A percentile compares a stretch with the other conserved stretches of the same genome.
These are phyloP conservation scores for Galerucella pusilla DNA, from an alignment of 2,888 invertebrate genomes.

Conservation along the genomic window DNA sequence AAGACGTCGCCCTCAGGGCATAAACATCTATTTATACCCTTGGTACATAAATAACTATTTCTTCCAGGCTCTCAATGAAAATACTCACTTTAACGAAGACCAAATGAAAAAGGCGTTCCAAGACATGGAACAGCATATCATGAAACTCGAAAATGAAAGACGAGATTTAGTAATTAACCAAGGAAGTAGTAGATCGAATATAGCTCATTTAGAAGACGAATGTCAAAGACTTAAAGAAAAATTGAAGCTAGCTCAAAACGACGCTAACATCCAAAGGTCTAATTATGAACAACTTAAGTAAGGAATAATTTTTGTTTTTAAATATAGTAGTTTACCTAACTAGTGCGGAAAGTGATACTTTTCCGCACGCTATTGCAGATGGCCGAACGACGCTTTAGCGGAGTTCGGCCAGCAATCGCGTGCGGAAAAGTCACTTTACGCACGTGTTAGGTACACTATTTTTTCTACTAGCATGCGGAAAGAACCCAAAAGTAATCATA, in stretches of 20 bases:
- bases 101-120: conserved; percentile 66
- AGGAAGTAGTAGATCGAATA: conserved; percentile 66
- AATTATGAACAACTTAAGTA: conserved; percentile 72
- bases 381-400: too few species aligned
- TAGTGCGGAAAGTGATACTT: too few species aligned
- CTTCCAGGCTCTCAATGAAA: conserved; percentile 47
- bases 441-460: too few species aligned
- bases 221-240: conserved; percentile 68
- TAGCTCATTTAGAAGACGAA: conserved; percentile 69
- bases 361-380: too few species aligned
- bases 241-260: conserved; percentile 66
- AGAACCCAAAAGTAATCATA: too few species aligned
- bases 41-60: too few species aligned
- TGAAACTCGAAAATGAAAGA: conserved; percentile 69
- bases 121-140: conserved; percentile 67
- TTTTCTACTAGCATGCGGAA: too few species aligned
- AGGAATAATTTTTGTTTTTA: conserved; percentile 42
- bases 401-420: too few species aligned
- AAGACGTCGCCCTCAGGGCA: too few species aligned
- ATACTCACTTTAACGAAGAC: conserved; percentile 57
- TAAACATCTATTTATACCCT: too few species aligned
- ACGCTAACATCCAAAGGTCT: conserved; percentile 68
- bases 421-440: too few species aligned
- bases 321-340: too few species aligned
- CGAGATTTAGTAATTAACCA: conserved; percentile 68